phyloP scores from a whole-genome alignment of 2,797 vertebrate genomes.

The Argyrosomus regius region DNA sequence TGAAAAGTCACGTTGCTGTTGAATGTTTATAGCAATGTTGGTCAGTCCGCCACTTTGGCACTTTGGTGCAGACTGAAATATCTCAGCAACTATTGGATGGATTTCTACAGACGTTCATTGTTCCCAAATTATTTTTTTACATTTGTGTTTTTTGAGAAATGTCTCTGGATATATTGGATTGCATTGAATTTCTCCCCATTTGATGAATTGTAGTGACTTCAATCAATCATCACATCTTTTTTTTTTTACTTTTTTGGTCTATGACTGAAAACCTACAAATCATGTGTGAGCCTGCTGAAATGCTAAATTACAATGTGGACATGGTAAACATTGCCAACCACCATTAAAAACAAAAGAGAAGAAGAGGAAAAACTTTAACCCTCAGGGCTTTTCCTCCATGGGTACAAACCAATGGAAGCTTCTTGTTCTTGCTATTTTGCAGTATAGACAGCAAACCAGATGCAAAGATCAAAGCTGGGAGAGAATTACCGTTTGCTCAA shows the following conservation, averaged over 20 bases:
- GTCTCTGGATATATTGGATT: not conserved
- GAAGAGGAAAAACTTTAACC: too few relatives aligned
- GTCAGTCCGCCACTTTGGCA: not conserved
- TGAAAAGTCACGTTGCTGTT: slow-evolving; percentile 8
- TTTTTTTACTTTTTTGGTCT: not conserved
- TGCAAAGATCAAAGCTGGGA: too few relatives aligned
- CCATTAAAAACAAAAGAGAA: too few relatives aligned
- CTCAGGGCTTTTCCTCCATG: too few relatives aligned
- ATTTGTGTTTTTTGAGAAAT: not conserved
- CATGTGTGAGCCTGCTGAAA: too few relatives aligned
- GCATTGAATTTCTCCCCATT: not conserved
- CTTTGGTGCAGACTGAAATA: not conserved
- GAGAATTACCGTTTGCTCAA: too few relatives aligned
- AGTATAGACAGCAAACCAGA: too few relatives aligned
- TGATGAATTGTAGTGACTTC: not conserved
- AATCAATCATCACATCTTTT: too few relatives aligned
- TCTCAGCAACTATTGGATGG: not conserved
- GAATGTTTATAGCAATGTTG: not conserved
- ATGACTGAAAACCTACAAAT: not conserved
- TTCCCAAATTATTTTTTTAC: not conserved
- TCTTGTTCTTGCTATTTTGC: too few relatives aligned
- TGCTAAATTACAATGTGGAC: not conserved
- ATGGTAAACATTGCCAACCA: too few relatives aligned
- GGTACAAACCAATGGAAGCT: too few relatives aligned
- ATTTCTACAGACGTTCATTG: not conserved